These are phyloP conservation scores for Harpalus rufipes DNA, from an alignment of 2,888 invertebrate species.

Conservation along the genomic window DNA sequence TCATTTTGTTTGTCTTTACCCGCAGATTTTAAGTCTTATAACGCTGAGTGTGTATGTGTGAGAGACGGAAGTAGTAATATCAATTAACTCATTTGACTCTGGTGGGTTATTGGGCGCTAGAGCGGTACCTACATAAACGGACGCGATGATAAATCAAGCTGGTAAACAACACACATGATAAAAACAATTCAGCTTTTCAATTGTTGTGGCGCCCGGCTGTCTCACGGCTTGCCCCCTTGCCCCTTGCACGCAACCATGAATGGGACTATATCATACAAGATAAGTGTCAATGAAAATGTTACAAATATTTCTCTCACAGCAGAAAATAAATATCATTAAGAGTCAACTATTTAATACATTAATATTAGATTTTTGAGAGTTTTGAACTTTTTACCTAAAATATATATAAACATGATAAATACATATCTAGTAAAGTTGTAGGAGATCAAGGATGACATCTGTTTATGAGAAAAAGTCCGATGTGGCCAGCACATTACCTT, in stretches of 20 bases:
- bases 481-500: too few relatives aligned
- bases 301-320: too few relatives aligned
- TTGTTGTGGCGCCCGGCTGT: constrained; percentile 59
- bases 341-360: too few relatives aligned
- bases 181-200: constrained; percentile 58
- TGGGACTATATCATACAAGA: too few relatives aligned
- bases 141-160: constrained; percentile 52
- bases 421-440: too few relatives aligned
- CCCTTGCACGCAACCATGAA: neutral
- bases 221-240: constrained; percentile 40
- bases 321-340: too few relatives aligned
- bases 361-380: too few relatives aligned
- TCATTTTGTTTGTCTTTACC: constrained; percentile 3
- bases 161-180: constrained; percentile 54
- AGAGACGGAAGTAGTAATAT: constrained; percentile 34
- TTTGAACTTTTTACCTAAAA: too few relatives aligned
- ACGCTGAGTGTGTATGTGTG: neutral
- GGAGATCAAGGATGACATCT: too few relatives aligned
- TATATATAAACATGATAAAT: too few relatives aligned
- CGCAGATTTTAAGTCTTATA: neutral
- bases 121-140: constrained; percentile 47
- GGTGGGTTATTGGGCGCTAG: constrained; percentile 1
- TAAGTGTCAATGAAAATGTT: too few relatives aligned
- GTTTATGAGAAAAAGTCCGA: too few relatives aligned
- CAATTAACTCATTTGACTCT: constrained; percentile 41